Percentiles rank a stretch among this genome's conserved stretches.
Evolutionary conservation across 2,888 invertebrate species (phyloP).

Genomic region (Eilema griseolum): DNA sequence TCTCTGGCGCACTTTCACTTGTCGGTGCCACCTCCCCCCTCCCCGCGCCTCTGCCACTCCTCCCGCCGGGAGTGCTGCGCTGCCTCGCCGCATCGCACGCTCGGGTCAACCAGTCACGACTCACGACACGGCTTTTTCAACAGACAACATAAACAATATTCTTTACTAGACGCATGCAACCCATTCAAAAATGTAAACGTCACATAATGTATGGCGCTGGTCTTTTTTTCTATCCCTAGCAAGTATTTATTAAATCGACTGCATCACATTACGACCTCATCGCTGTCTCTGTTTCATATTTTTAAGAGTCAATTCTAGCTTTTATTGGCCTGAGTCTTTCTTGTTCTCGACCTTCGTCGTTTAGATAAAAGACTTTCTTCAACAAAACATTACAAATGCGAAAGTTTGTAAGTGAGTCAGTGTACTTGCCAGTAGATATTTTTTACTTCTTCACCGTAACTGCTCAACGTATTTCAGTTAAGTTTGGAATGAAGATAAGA

Average conservation of each 20-base stretch:
- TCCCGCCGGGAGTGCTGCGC: background rate
- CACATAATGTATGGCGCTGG: background rate
- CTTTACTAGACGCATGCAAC: background rate
- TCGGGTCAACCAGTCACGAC: conserved; percentile 31
- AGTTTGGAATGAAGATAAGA: background rate
- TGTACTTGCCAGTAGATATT: background rate
- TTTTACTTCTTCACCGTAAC: background rate
- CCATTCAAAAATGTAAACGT: background rate
- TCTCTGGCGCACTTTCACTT: conserved; percentile 39
- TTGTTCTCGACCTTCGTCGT: background rate
- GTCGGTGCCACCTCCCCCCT: conserved; percentile 11
- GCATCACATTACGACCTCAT: background rate
- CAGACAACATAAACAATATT: background rate
- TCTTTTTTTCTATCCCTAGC: background rate
- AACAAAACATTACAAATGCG: background rate
- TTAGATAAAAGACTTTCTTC: background rate
- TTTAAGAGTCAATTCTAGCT: background rate
- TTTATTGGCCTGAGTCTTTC: background rate
- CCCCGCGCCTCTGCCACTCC: background rate
- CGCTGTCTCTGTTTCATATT: background rate
- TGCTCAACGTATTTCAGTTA: background rate
- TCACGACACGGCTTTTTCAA: conserved; percentile 18
- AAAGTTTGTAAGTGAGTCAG: background rate
- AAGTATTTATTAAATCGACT: background rate
- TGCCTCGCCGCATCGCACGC: conserved; percentile 14